These are phyloP conservation scores for Anastrepha obliqua DNA, from an alignment of 1,140 invertebrate genomes.

Conservation along the genomic window DNA sequence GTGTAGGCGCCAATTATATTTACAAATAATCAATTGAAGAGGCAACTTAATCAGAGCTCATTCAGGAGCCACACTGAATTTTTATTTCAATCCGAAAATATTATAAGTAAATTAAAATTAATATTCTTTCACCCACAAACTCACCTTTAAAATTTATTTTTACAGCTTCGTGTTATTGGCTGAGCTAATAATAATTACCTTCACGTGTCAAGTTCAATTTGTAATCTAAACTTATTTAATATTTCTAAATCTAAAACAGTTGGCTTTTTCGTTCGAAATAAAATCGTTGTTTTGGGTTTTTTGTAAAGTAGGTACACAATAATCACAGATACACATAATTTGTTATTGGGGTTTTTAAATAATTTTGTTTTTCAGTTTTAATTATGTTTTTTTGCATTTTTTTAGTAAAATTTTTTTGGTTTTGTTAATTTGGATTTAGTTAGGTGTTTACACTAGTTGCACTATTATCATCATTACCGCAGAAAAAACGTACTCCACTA, in stretches of 20 bases:
- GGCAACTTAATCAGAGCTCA: no score
- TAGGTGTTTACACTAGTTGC: background rate
- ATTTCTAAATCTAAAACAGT: background rate
- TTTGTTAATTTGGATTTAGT: background rate
- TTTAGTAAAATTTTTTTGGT: background rate
- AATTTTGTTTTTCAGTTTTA: background rate
- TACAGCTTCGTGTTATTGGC: background rate
- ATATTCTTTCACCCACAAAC: background rate
- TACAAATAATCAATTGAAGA: no score
- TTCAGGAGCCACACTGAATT: no score
- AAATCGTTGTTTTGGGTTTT: background rate
- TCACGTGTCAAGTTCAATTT: background rate
- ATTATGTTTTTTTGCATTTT: background rate
- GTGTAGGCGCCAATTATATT: no score
- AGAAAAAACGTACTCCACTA: background rate
- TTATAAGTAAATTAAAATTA: no score
- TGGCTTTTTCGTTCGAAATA: background rate
- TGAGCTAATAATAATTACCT: background rate
- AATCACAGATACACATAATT: conserved; percentile 11
- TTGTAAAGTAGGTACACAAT: conserved; percentile 42
- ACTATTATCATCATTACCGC: conserved; percentile 40
- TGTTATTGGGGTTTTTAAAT: background rate
- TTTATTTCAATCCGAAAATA: no score
- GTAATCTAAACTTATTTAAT: background rate
- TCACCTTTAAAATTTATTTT: background rate